phyloP scores from a whole-genome alignment of 1,140 invertebrate genomes.

The Drosophila lacteicornis region DNA sequence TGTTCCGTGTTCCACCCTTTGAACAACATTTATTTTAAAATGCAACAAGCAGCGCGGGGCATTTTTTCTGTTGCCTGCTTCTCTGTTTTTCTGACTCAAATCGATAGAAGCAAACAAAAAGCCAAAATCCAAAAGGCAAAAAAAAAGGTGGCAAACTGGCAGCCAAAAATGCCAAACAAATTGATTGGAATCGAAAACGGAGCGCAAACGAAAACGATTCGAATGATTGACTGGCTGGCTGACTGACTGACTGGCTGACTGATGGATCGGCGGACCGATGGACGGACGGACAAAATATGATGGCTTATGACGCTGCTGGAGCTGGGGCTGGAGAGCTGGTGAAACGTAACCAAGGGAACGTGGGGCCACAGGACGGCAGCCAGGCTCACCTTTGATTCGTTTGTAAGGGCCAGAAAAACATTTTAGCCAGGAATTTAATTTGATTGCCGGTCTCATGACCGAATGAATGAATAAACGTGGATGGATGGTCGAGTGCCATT shows the following conservation, averaged over 20 bases:
- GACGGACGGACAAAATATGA: conserved; percentile 44
- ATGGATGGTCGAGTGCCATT: conserved; percentile 18
- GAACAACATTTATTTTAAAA: conserved; percentile 66
- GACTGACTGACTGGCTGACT: conserved; percentile 51
- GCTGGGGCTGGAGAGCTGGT: conserved; percentile 8
- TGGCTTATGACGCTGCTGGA: conserved; percentile 26
- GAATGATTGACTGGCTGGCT: conserved; percentile 78
- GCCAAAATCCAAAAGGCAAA: conserved; percentile 1
- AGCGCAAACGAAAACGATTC: conserved; percentile 83
- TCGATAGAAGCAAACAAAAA: conserved; percentile 59
- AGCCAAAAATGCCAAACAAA: conserved; percentile 82
- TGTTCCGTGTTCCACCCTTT: conserved; percentile 2
- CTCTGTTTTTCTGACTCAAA: conserved; percentile 44
- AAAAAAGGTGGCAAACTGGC: conserved; percentile 25
- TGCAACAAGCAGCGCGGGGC: conserved; percentile 69
- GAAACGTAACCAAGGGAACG: conserved; percentile 39
- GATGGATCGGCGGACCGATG: conserved; percentile 22
- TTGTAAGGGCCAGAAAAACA: conserved; percentile 13
- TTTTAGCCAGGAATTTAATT: conserved; percentile 51
- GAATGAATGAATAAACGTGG: conserved; percentile 25
- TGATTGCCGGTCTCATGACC: conserved; percentile 45
- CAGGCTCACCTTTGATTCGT: conserved; percentile 21
- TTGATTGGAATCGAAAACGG: conserved; percentile 83
- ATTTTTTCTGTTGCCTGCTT: conserved; percentile 15
- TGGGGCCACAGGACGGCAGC: too few species aligned